Conservation (phyloP, 2,888 invertebrate species). For the Meganola albula region DNA sequence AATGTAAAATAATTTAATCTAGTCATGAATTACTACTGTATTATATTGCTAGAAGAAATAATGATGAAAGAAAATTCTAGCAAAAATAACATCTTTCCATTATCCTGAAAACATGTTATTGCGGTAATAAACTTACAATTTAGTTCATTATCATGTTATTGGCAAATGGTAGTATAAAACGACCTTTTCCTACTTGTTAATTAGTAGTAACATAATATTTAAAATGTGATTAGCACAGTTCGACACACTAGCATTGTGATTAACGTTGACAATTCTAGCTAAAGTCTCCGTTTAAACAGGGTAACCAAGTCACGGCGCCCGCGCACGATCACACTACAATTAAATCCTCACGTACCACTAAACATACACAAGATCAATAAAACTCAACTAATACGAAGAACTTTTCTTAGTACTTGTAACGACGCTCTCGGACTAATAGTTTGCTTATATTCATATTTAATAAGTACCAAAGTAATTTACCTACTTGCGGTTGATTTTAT, state of each 20-base stretch:
- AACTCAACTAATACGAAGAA: constrained; percentile 32
- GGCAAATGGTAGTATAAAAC: too few species aligned
- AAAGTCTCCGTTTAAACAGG: constrained; percentile 25
- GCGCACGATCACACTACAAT: constrained; percentile 38
- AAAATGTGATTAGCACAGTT: constrained; percentile 35
- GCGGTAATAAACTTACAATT: too few species aligned
- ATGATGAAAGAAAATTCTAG: too few species aligned
- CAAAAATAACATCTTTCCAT: too few species aligned
- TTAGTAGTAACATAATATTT: constrained; percentile 34
- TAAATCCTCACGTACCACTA: constrained; percentile 43
- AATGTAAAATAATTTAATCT: too few species aligned
- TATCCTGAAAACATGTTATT: too few species aligned
- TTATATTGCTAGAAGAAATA: too few species aligned
- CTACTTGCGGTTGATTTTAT: constrained; percentile 32
- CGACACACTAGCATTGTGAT: constrained; percentile 36
- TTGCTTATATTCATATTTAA: too few species aligned
- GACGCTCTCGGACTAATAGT: too few species aligned
- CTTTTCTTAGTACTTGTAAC: too few species aligned
- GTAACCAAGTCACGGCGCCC: constrained; percentile 31
- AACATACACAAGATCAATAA: constrained; percentile 31
- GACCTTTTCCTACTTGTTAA: constrained; percentile 37
- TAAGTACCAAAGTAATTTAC: too few species aligned
- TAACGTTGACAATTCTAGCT: constrained; percentile 26
- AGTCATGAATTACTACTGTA: too few species aligned
- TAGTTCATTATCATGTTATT: constrained; percentile 7